phyloP scores from a whole-genome alignment of 2,888 invertebrate species.

The Patella pellucida region DNA sequence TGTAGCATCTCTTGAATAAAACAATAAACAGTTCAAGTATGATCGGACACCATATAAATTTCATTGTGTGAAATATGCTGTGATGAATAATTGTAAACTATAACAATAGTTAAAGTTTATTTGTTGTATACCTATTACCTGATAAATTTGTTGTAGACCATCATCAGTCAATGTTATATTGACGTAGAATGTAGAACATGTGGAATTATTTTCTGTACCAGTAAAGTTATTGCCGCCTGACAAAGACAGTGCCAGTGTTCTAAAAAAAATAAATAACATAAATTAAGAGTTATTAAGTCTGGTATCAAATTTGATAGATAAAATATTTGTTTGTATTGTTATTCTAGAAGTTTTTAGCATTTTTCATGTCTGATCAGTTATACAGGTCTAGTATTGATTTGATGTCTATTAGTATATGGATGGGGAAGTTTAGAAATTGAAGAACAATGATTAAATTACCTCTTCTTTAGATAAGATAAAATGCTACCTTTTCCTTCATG shows the following conservation, averaged over 20 bases:
- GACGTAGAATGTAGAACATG: conserved; percentile 83
- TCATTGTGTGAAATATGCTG: too few species aligned
- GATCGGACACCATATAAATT: too few species aligned
- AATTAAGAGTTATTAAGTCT: conserved; percentile 1
- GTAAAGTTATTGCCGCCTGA: conserved; percentile 71
- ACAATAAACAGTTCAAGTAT: too few species aligned
- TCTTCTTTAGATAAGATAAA: conserved; percentile 60
- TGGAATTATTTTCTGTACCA: conserved; percentile 84
- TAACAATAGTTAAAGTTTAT: too few species aligned
- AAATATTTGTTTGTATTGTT: neutral
- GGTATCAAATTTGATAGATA: neutral
- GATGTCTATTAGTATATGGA: too few species aligned
- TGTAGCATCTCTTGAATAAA: too few species aligned
- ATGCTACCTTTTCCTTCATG: conserved; percentile 81
- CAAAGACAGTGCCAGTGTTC: conserved; percentile 62
- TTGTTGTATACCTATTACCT: conserved; percentile 70
- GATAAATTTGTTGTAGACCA: conserved; percentile 80
- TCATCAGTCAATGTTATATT: conserved; percentile 83
- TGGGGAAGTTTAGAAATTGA: too few species aligned
- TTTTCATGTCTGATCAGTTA: too few species aligned
- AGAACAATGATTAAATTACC: conserved; percentile 40
- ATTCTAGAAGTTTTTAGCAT: neutral
- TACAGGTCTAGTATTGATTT: too few species aligned
- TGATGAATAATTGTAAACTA: too few species aligned
- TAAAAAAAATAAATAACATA: conserved; percentile 29